These are phyloP conservation scores for Cheumatopsyche charites DNA, from an alignment of 1,140 invertebrate genomes.

Conservation along the genomic window DNA sequence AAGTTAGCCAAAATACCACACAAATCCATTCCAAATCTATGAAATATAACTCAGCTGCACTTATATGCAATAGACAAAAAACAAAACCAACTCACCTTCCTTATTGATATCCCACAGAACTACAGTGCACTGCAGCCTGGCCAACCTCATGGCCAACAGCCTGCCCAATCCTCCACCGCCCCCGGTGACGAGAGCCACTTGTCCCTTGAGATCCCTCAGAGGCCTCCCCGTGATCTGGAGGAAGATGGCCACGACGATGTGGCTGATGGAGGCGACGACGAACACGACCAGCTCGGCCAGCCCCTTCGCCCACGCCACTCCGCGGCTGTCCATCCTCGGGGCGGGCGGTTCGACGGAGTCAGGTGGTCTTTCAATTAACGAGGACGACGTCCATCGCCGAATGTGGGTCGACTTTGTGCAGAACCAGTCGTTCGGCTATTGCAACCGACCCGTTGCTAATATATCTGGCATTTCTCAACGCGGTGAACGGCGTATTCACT, in stretches of 20 bases:
- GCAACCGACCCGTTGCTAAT: conserved; percentile 1
- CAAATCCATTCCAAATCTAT: no score
- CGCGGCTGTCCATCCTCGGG: neutral
- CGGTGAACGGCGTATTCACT: neutral
- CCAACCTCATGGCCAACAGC: conserved; percentile 79
- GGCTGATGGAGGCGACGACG: conserved; percentile 63
- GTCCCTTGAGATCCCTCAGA: conserved; percentile 69
- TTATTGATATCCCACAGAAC: conserved; percentile 93
- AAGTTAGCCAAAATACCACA: no score
- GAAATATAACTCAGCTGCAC: no score
- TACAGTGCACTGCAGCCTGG: conserved; percentile 77
- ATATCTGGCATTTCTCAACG: conserved; percentile 5
- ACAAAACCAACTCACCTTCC: conserved; percentile 68
- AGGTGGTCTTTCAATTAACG: neutral
- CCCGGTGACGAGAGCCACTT: conserved; percentile 86
- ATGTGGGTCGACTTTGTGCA: conserved; percentile 7
- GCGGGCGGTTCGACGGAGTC: neutral
- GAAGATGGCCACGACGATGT: conserved; percentile 61
- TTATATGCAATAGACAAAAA: no score
- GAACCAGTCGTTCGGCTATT: conserved; percentile 9
- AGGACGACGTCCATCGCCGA: neutral
- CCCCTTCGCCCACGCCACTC: conserved; percentile 54
- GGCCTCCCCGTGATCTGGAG: conserved; percentile 60
- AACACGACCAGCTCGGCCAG: conserved; percentile 69
- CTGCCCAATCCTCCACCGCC: conserved; percentile 88